These are phyloP conservation scores for Alcedo quadribrachys DNA, from an alignment of 2,797 vertebrate species.

Conservation along the genomic window DNA sequence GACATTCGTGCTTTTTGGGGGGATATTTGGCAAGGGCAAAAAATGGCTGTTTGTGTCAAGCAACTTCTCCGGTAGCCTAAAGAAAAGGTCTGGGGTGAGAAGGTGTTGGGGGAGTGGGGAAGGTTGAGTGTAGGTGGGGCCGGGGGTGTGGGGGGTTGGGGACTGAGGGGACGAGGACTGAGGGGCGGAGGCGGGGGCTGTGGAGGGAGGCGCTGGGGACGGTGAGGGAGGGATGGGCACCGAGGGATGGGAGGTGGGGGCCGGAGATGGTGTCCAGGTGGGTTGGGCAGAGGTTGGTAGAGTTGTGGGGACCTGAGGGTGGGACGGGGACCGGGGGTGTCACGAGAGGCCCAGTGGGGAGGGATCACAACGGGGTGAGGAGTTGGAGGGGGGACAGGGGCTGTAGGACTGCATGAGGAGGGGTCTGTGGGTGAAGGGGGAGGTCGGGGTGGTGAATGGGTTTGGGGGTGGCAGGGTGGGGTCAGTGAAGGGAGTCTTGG, in stretches of 20 bases:
- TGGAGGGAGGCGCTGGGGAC: too few relatives aligned
- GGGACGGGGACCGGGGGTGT: fast-evolving
- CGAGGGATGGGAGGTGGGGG: fast-evolving
- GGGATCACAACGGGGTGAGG: too few relatives aligned
- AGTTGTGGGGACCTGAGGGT: neutral
- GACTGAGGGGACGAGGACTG: neutral
- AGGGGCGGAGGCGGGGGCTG: neutral
- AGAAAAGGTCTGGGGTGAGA: too few relatives aligned
- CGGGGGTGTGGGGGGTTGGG: too few relatives aligned
- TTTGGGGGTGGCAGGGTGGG: neutral
- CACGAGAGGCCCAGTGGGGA: too few relatives aligned
- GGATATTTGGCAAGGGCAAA: too few relatives aligned
- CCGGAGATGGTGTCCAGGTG: fast-evolving
- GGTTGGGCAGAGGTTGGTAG: neutral
- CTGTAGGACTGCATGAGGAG: fast-evolving
- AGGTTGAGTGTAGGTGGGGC: too few relatives aligned
- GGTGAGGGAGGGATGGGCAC: neutral
- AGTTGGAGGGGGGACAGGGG: fast-evolving
- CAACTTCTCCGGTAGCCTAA: too few relatives aligned
- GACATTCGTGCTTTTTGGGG: too few relatives aligned
- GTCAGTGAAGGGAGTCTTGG: neutral
- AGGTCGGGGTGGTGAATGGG: fast-evolving
- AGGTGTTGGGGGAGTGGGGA: too few relatives aligned
- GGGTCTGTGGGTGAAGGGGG: too few relatives aligned
- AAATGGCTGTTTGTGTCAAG: too few relatives aligned